phyloP scores from a whole-genome alignment of 2,113 vertebrate genomes.

The Manacus vitellinus region DNA sequence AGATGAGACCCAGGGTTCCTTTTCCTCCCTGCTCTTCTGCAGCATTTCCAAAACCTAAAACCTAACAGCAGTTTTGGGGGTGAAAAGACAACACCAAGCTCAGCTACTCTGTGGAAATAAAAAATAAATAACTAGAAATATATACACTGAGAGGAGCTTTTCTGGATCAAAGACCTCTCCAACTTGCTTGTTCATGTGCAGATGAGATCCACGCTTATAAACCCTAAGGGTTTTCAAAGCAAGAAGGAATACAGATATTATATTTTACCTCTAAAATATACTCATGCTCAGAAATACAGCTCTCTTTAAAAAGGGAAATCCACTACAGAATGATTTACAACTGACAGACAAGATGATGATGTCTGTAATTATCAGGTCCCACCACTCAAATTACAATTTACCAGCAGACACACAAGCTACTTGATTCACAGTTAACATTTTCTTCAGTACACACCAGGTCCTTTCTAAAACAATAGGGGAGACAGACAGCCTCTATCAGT shows the following conservation, averaged over 20 bases:
- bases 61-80: background rate
- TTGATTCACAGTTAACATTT: conserved; percentile 30
- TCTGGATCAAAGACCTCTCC: background rate
- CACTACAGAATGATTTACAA: conserved; percentile 37
- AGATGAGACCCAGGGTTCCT: background rate
- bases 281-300: background rate
- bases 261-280: background rate
- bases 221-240: background rate
- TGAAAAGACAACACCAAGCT: background rate
- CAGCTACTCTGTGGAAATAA: background rate
- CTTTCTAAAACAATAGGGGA: background rate
- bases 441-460: background rate
- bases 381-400: conserved; percentile 49
- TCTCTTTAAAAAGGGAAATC: background rate
- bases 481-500: background rate
- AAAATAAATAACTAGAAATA: background rate
- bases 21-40: background rate
- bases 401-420: conserved; percentile 38
- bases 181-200: background rate
- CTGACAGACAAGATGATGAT: conserved; percentile 55
- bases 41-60: background rate
- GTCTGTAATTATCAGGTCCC: conserved; percentile 36
- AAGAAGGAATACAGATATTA: background rate
- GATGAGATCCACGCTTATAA: background rate
- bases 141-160: background rate